Evolutionary conservation across 1,140 invertebrate genomes (phyloP).

Genomic region (Drosophila orena): DNA sequence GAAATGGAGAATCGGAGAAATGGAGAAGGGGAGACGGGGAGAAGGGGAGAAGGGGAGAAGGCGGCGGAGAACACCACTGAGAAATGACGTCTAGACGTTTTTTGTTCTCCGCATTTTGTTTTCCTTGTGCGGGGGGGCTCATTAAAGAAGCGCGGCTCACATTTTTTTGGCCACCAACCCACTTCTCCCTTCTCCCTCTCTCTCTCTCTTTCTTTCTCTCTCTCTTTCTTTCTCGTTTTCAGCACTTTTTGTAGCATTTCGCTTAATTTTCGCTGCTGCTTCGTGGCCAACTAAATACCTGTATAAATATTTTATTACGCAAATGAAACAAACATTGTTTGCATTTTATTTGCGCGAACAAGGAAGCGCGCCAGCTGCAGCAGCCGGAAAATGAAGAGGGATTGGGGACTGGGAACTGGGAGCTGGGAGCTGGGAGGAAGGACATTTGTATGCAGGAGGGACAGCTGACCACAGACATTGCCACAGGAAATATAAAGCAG

Average conservation of each 20-base stretch:
- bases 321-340: constrained; percentile 81
- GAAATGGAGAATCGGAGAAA: background rate
- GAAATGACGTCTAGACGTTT: constrained; percentile 76
- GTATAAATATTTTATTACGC: constrained; percentile 82
- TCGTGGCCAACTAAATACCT: constrained; percentile 73
- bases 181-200: background rate
- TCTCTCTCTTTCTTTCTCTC: background rate
- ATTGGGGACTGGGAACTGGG: background rate
- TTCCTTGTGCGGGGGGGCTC: background rate
- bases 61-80: constrained; percentile 30
- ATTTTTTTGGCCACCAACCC: constrained; percentile 17
- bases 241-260: constrained; percentile 3
- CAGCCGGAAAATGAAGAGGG: constrained; percentile 5
- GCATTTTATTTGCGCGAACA: constrained; percentile 71
- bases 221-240: background rate
- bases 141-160: constrained; percentile 27
- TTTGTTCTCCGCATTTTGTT: constrained; percentile 30
- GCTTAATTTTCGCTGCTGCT: constrained; percentile 54
- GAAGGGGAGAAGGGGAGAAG: background rate
- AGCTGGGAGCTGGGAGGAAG: background rate
- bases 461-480: constrained; percentile 48
- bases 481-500: constrained; percentile 63
- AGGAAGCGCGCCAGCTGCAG: constrained; percentile 29
- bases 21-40: background rate
- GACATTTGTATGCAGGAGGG: constrained; percentile 55